Evolutionary conservation across 2,797 vertebrate species (phyloP), one percentile per base, ranked within the genome.

Genomic region (Alectoris magna): DNA sequence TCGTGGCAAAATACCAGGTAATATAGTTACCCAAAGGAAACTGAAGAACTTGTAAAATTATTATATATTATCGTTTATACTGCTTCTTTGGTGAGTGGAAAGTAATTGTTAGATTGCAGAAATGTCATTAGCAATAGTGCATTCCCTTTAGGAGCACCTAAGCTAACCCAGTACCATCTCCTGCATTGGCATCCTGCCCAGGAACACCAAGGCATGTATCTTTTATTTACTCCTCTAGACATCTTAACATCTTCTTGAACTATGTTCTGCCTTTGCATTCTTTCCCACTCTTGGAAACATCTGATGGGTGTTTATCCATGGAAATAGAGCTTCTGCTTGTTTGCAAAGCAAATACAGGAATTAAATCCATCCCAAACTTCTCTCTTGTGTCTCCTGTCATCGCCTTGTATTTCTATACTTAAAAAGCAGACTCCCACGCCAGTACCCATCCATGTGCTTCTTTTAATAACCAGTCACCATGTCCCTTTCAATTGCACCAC

Each of bases 131-230:
- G 36, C 27, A 31, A 16, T 31, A 53, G 4, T 60, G 24, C 17
- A 10, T 19, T 34, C 26, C 3, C 2, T 72, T 55, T 46, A 71
- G 34, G 26, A 90, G 15, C 11, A 55, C 38, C 36, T 72, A 31
- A 41, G 4, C 22, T 67, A 16, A 4, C 4, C 10, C 29, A 66
- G 36, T 27, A 53, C 7, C 3, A 11, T n/a, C 2, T 63, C 10
- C 21, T 23, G 1, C 1, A 2, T 10, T 49, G 41, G 2, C 9
- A 43, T 41, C 60, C 58, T 68, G 7, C 15, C n/a, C 3, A 1
- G 23, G 36, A 13, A 10, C 6, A 48, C 2, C n/a, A 49, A 46
- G 26, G 21, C 3, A 1, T 8, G 1, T 18, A 3, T 15, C 11
- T 60, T 7, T 21, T 73, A 10, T 56, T 70, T 88, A 27, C 3